phyloP scores from a whole-genome alignment of 2,888 invertebrate species.

The Sinopyrophorus schimmeli region DNA sequence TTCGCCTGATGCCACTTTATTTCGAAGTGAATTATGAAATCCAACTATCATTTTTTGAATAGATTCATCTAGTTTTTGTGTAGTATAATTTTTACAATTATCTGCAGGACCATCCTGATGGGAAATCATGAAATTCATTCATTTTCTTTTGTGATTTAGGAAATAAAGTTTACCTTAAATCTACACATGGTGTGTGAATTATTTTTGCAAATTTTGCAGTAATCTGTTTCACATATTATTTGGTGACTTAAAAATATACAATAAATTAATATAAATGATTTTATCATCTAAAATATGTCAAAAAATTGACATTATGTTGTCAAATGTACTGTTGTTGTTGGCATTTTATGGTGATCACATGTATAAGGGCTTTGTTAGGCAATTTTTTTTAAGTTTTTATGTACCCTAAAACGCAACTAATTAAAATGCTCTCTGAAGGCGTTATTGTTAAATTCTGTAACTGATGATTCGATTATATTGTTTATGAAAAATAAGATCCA shows the following conservation, averaged over 20 bases:
- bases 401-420: too few species aligned
- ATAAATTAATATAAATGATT: constrained; percentile 1
- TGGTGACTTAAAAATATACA: constrained; percentile 1
- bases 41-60: constrained; percentile 6
- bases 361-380: too few species aligned
- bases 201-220: constrained; percentile 15
- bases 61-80: neutral
- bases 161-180: constrained; percentile 15
- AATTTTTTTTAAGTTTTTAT: too few species aligned
- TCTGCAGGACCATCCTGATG: constrained; percentile 1
- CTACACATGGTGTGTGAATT: constrained; percentile 18
- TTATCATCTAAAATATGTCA: neutral
- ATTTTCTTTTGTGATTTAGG: neutral
- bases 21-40: constrained; percentile 12
- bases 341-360: too few species aligned
- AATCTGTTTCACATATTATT: neutral
- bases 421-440: too few species aligned
- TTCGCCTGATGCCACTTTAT: constrained; percentile 9
- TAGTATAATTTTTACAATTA: constrained; percentile 6
- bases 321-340: too few species aligned
- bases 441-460: too few species aligned
- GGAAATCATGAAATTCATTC: neutral
- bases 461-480: too few species aligned
- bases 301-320: constrained; percentile 1
- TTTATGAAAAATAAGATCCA: too few species aligned